Conservation (phyloP, 1,140 invertebrate genomes). For the Aphaenogaster floridana region DNA sequence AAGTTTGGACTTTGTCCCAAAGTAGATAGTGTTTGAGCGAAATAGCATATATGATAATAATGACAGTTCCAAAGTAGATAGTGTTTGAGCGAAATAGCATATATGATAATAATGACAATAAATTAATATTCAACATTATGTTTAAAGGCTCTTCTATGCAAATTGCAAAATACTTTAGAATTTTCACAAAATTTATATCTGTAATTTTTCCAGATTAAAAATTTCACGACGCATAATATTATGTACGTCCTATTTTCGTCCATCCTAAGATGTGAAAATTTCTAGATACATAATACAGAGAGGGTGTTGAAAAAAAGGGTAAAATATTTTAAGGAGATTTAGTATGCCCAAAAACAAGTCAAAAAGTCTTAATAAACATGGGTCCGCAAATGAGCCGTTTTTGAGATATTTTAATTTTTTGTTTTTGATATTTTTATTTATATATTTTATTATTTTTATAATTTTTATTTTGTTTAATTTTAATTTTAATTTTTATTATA, state of each 20-base stretch:
- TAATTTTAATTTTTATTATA: too few relatives aligned
- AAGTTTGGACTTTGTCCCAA: background rate
- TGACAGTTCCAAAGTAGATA: background rate
- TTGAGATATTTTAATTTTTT: too few relatives aligned
- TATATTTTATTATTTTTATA: too few relatives aligned
- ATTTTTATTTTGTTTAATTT: too few relatives aligned
- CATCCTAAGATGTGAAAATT: background rate
- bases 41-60: background rate
- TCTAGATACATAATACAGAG: background rate
- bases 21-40: background rate
- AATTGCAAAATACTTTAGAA: background rate
- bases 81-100: background rate
- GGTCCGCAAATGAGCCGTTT: too few relatives aligned
- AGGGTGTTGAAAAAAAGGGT: too few relatives aligned
- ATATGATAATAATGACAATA: background rate
- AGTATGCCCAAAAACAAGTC: too few relatives aligned
- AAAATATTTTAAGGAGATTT: too few relatives aligned
- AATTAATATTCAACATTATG: background rate
- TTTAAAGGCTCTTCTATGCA: background rate
- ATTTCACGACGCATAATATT: background rate
- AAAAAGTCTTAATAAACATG: too few relatives aligned
- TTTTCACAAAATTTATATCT: background rate
- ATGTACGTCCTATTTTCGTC: too few relatives aligned
- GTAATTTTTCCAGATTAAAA: background rate
- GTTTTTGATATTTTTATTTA: too few relatives aligned